Conservation (phyloP, 2,797 vertebrate genomes). For the Danio kyathit region DNA sequence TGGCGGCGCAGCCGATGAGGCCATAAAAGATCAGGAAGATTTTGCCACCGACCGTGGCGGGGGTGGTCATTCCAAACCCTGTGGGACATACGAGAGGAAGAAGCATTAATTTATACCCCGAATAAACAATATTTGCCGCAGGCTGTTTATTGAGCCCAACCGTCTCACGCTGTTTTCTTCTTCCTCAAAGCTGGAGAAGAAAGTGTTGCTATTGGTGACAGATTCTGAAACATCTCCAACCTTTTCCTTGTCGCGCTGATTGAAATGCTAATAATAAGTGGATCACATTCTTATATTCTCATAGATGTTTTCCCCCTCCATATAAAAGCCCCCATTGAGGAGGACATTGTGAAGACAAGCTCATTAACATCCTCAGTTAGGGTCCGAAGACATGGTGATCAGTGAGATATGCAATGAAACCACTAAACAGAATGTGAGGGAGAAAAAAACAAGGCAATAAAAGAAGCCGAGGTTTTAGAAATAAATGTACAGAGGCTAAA, state of each 20-base stretch:
- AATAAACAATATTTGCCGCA: not conserved
- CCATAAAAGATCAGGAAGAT: conserved; percentile 88
- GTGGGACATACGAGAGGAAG: conserved; percentile 63
- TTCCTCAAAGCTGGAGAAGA: conserved; percentile 9
- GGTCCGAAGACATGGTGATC: not conserved
- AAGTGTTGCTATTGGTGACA: conserved; percentile 55
- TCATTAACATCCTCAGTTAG: not conserved
- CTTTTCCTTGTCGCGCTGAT: conserved; percentile 13
- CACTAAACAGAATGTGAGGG: not conserved
- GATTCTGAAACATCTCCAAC: conserved; percentile 34
- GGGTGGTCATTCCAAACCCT: conserved; percentile 91
- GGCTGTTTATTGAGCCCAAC: not conserved
- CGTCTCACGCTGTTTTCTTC: not conserved
- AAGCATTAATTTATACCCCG: not conserved
- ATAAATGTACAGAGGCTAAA: too few relatives aligned
- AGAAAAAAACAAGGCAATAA: not conserved
- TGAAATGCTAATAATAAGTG: conserved; percentile 54
- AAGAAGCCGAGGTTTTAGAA: not conserved
- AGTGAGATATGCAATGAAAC: not conserved
- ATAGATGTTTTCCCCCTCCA: conserved; percentile 12
- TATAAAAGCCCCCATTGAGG: conserved; percentile 28
- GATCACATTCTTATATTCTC: conserved; percentile 46
- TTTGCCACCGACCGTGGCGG: conserved; percentile 83
- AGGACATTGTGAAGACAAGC: conserved; percentile 27
- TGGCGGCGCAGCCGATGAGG: conserved; percentile 86